Evolutionary conservation across 1,140 invertebrate species (phyloP), one percentile per base, ranked within the genome.

Genomic region (Cydia pomonella): DNA sequence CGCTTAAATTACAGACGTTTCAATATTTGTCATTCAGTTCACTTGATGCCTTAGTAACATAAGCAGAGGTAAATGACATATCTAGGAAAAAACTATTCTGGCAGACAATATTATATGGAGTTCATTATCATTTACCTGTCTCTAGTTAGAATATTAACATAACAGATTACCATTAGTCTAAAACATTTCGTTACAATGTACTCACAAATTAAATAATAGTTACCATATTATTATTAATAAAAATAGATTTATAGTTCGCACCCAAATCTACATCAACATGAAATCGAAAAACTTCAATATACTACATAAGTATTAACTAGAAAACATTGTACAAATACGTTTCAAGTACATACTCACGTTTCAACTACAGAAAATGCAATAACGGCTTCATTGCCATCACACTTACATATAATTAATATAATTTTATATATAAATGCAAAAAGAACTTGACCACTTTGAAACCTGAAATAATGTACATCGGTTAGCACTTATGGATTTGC

Each of bases 231-330:
- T n/a, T 83, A 77, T 82, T 85, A 79, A 79, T 84, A 85, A 87
- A 85, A 85, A 85, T 85, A 87, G 83, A 87, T 81, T 83, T 84
- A 86, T 85, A 82, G 64, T 79, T 76, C 62, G 71, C 72, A 71
- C 72, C 75, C 73, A 41, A 75, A 64, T 73, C 74, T 72, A 38
- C 27, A 73, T 59, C 66, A 25, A 73, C 23, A 64, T 38, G 63
- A 76, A 66, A 72, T 50, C 23, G 75, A 77, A 79, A 69, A 73
- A 79, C 73, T 76, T 73, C 50, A 80, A 77, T 73, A 59, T 73
- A 77, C 64, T 75, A 80, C 75, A 71, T 75, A 74, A 74, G 71
- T 73, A 77, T 69, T 77, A 81, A 81, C 23, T 83, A 75, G 81
- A 83, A 82, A 74, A 82, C 82, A 66, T 77, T 72, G 73, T 27